Base-by-base conservation (phyloP, 2,113 vertebrate genomes). In the Entelurus aequoreus region DNA sequence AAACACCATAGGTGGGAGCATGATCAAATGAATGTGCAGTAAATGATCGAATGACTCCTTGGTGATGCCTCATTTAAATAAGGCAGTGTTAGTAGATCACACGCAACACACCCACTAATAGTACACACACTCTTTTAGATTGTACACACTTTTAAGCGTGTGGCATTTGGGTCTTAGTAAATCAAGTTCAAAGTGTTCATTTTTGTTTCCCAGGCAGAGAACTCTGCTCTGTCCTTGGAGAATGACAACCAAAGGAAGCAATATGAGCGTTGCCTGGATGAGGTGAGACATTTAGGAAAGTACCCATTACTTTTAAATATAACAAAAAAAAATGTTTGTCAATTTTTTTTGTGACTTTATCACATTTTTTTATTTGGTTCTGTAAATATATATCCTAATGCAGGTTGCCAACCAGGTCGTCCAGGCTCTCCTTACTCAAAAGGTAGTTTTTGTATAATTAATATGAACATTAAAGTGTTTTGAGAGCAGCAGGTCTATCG, bases 401-500 rank as follows among this genome's bases (percentile, higher is more conserved):
- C 66, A 96, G 94, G 94, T 96, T 68, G 94, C 94, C 44, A 96
- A 95, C 84, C 94, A 96, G 63, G 94, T 96, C 73, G 94, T 96
- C 71, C 94, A 95, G 79, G 94, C 94, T 46, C 91, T 96, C 10
- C 94, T 96, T 72, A 95, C 93, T 60, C 94, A 96, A 81, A 96
- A 96, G 94, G 94, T 96, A 85, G 90, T 86, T n/a, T 54, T 56
- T 62, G 53, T 71, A 16, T 68, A 19, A 53, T 44, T 46, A 21
- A 2, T 19, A 21, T 5, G 4, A 13, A 47, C 3, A 21, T 11
- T 46, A 10, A 10, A 46, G 55, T 40, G 37, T 19, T 8, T 57
- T 21, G 49, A 16, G 15, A n/a, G 8, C 21, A 6, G 15, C 6
- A 19, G 21, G 16, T 6, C 19, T 7, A 35, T 19, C 2, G 10